These are phyloP conservation scores for Drosophila sechellia DNA, from an alignment of 1,140 invertebrate species.

Conservation along the genomic window DNA sequence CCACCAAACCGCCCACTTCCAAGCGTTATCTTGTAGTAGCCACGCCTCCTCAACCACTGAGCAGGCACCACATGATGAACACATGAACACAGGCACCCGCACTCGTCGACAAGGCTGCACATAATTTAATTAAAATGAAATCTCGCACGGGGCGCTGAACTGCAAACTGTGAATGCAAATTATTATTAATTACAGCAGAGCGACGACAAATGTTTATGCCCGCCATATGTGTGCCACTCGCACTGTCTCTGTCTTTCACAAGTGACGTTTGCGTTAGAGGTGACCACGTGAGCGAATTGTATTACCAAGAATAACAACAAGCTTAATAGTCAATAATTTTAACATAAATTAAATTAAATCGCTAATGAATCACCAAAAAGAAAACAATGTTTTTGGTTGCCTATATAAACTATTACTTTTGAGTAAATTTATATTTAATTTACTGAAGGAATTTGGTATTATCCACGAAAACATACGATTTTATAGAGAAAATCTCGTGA, in stretches of 20 bases:
- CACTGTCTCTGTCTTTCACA: background rate
- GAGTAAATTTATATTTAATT: too few relatives aligned
- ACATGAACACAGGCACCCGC: background rate
- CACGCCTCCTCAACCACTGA: slow-evolving; percentile 35
- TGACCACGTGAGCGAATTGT: background rate
- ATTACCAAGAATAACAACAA: too few relatives aligned
- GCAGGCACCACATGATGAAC: slow-evolving; percentile 14
- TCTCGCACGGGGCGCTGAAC: slow-evolving; percentile 47
- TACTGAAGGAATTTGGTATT: too few relatives aligned
- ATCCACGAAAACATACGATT: too few relatives aligned
- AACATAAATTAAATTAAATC: too few relatives aligned
- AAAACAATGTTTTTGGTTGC: too few relatives aligned
- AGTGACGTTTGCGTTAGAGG: background rate
- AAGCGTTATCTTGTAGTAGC: slow-evolving; percentile 49
- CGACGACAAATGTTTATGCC: slow-evolving; percentile 46
- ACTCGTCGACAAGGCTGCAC: slow-evolving; percentile 31
- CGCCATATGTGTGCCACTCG: slow-evolving; percentile 40
- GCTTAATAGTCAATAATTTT: too few relatives aligned
- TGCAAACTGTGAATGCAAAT: slow-evolving; percentile 54
- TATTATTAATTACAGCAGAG: slow-evolving; percentile 54
- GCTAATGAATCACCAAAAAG: too few relatives aligned
- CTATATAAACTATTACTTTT: too few relatives aligned
- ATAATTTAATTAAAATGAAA: slow-evolving; percentile 54
- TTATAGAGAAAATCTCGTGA: background rate
- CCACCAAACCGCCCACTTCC: slow-evolving; percentile 1